Evolutionary conservation across 1,140 invertebrate genomes (phyloP), one percentile per base, ranked within the genome.

Genomic region (Ceratina japonica): DNA sequence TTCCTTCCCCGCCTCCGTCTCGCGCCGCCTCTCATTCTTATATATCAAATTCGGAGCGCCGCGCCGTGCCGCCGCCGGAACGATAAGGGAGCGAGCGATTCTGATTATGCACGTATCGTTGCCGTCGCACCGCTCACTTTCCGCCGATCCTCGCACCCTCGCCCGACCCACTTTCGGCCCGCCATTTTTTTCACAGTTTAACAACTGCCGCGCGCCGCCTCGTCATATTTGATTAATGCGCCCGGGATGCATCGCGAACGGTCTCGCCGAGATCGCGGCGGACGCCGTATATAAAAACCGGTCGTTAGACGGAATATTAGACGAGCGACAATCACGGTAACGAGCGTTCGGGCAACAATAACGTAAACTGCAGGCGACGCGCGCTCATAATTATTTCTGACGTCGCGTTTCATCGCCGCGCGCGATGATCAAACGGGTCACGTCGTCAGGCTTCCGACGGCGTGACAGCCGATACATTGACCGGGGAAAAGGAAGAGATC

Each of bases 341-440:
- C 37, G 56, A 44, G 12, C 58, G n/a, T 20, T 71, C 75, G 13
- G 24, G 66, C 22, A 62, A 62, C 49, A 63, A 64, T 27, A 54
- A 62, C 54, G 18, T 4, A 10, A 22, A 7, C 44, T 37, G 73
- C 52, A 52, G 8, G 63, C 62, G 4, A 52, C 63, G 37, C 63
- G 54, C 5, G 27, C 56, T 70, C 68, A 37, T 83, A 84, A 84
- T 80, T 83, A 80, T 83, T 76, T 83, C 71, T 75, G 81, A 70
- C 68, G 76, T 63, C 44, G 52, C 76, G 72, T 73, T 76, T 76
- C 72, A 75, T 65, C 63, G 58, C 31, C 56, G 22, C 54, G 37
- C 65, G 65, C 71, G 59, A 73, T 69, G 76, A 76, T 83, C 77
- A 84, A 84, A 84, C 72, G 73, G 83, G 83, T 83, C 81, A 62